Evolutionary conservation across 2,888 invertebrate genomes (phyloP).

Genomic region (Boloria selene): DNA sequence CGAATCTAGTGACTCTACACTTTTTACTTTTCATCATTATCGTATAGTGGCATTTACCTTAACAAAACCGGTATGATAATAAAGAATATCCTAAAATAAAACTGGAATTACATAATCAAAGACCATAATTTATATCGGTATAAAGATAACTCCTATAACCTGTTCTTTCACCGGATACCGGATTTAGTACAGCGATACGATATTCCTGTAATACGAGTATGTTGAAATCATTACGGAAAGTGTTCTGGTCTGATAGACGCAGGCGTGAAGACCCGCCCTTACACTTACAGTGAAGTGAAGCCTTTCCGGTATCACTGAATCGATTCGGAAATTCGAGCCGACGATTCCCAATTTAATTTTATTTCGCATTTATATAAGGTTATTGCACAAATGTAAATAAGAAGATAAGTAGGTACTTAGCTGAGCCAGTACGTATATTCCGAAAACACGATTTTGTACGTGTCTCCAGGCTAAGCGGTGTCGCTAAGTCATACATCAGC

Average conservation of each 20-base stretch:
- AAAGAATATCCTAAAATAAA: not conserved
- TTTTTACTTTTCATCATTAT: too few species aligned
- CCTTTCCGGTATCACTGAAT: slow-evolving; percentile 17
- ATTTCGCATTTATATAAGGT: not conserved
- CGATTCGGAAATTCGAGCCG: slow-evolving; percentile 12
- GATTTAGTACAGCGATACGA: slow-evolving; percentile 52
- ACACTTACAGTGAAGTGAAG: slow-evolving; percentile 32
- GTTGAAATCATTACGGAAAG: slow-evolving; percentile 70
- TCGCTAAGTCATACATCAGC: slow-evolving; percentile 55
- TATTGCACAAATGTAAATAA: too few species aligned
- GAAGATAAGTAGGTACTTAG: too few species aligned
- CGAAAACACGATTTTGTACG: slow-evolving; percentile 38
- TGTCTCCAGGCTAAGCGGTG: slow-evolving; percentile 51
- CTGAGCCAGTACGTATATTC: not conserved
- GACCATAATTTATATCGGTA: not conserved
- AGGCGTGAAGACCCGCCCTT: slow-evolving; percentile 53
- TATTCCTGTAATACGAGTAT: slow-evolving; percentile 66
- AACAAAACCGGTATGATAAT: too few species aligned
- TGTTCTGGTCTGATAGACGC: slow-evolving; percentile 61
- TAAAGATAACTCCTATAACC: slow-evolving; percentile 47
- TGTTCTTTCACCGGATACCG: slow-evolving; percentile 53
- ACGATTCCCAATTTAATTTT: not conserved
- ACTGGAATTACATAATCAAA: not conserved
- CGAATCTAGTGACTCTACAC: too few species aligned
- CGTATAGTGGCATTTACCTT: too few species aligned